Conservation (phyloP, 2,113 vertebrate genomes). For the Pollachius pollachius region DNA sequence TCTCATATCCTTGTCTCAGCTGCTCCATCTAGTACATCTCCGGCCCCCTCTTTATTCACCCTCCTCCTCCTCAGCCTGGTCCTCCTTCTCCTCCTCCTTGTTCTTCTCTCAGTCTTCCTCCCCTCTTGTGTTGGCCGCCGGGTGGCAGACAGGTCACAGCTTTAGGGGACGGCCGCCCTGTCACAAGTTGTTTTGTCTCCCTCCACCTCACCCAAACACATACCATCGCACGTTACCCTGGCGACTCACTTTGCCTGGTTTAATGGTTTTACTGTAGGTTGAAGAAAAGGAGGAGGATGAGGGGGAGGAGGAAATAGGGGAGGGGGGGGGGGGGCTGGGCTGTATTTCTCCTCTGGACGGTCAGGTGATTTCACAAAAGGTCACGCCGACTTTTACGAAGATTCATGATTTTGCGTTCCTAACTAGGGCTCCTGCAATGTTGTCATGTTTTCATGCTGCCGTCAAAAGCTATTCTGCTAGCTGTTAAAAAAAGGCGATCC, state of each 20-base stretch:
- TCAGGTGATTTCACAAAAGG: conserved; percentile 54
- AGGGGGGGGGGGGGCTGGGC: too few species aligned
- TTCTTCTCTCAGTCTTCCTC: not conserved
- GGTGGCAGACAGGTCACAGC: conserved; percentile 72
- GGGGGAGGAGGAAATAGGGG: too few species aligned
- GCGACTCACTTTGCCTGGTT: conserved; percentile 50
- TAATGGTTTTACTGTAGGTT: conserved; percentile 48
- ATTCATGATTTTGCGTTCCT: conserved; percentile 45
- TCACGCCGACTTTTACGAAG: conserved; percentile 61
- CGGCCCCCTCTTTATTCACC: not conserved
- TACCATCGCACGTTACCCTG: conserved; percentile 52
- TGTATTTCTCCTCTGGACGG: conserved; percentile 29
- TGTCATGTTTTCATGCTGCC: conserved; percentile 51
- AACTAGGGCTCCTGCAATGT: conserved; percentile 45
- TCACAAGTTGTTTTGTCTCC: conserved; percentile 69
- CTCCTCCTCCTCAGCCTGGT: not conserved
- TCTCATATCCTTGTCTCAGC: not conserved
- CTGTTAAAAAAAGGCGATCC: conserved; percentile 42
- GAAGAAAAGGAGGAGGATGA: conserved; percentile 15
- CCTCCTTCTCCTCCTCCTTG: not conserved
- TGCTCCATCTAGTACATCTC: not conserved
- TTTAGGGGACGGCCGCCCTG: conserved; percentile 61
- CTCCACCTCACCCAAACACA: conserved; percentile 50
- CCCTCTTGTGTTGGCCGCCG: conserved; percentile 23
- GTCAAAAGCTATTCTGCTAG: conserved; percentile 29